Evolutionary conservation across 2,113 vertebrate genomes (phyloP).

Genomic region (Cottus gobio): DNA sequence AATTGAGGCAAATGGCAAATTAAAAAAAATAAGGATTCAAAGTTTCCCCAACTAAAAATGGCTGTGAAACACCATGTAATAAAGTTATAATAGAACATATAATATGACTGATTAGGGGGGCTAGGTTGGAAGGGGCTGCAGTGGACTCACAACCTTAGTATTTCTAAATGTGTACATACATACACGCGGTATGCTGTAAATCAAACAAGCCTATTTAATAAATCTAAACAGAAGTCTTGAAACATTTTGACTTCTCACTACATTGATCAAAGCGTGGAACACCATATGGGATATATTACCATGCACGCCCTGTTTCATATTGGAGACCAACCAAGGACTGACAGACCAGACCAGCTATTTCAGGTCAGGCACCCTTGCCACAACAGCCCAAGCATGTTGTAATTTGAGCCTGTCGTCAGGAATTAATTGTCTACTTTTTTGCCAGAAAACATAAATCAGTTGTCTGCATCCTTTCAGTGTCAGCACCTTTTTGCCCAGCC

Average conservation of each 20-base stretch:
- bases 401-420: constrained; percentile 63
- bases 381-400: constrained; percentile 69
- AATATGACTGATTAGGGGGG: neutral
- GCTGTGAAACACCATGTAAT: neutral
- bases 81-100: neutral
- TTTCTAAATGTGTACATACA: neutral
- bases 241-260: constrained; percentile 38
- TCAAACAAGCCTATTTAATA: constrained; percentile 10
- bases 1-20: neutral
- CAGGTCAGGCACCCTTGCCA: constrained; percentile 64
- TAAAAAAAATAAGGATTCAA: neutral
- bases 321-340: constrained; percentile 64
- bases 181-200: neutral
- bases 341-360: constrained; percentile 72
- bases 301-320: constrained; percentile 52
- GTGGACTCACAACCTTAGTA: neutral
- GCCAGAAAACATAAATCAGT: constrained; percentile 74
- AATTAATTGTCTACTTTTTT: constrained; percentile 75
- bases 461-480: constrained; percentile 53
- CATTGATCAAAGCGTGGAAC: constrained; percentile 58
- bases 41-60: neutral
- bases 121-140: neutral
- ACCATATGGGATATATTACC: constrained; percentile 72
- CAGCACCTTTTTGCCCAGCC: constrained; percentile 31
- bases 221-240: constrained; percentile 33